Base-by-base conservation (phyloP, 2,888 invertebrate genomes). In the Xanthia togata region DNA sequence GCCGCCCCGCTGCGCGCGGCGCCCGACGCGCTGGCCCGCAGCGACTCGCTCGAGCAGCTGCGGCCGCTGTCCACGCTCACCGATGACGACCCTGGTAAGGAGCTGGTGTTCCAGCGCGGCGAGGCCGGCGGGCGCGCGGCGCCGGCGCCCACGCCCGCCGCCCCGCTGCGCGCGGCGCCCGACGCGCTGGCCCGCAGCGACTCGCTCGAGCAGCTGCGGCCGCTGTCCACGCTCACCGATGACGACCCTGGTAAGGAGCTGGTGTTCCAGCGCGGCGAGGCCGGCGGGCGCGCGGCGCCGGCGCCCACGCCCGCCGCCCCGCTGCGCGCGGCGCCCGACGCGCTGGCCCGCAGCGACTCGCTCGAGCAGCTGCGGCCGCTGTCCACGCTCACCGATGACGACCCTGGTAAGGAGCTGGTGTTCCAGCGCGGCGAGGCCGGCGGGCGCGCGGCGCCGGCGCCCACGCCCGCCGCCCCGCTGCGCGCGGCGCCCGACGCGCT, bases 151-250 rank as follows among this genome's bases (percentile, higher is more conserved):
- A 98, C 98, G 31, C 98, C 98, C 44, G 98, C 98, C 4, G 98
- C 98, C 12, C 97, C 97, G 2, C 97, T 98, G 78, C 97, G 97
- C 63, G 97, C 97, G 11, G 97, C 97, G 0, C 97, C 98, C 84
- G 98, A 98, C 92, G 97, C 98, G 0, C 97, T 98, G 74, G 97
- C 98, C 0, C 97, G 98, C 76, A 98, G 98, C 90, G 98, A 98
- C 96, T 98, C 98, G 78, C 98, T 98, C 83, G 98, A 98, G 89
- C 97, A 96, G 79, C 89, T 96, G 79, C 90, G 96, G 31, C 96
- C 96, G 12, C 92, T 96, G 47, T 96, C 96, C 35, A 93, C 96
- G 1, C 92, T 96, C 86, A 96, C 96, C 73, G 96, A 96, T 81
- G 96, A 96, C 59, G 96, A 96, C 57, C 91, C 94, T 82, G 96